These are phyloP conservation scores for Eciton burchellii DNA, from an alignment of 1,140 invertebrate genomes.

Conservation along the genomic window DNA sequence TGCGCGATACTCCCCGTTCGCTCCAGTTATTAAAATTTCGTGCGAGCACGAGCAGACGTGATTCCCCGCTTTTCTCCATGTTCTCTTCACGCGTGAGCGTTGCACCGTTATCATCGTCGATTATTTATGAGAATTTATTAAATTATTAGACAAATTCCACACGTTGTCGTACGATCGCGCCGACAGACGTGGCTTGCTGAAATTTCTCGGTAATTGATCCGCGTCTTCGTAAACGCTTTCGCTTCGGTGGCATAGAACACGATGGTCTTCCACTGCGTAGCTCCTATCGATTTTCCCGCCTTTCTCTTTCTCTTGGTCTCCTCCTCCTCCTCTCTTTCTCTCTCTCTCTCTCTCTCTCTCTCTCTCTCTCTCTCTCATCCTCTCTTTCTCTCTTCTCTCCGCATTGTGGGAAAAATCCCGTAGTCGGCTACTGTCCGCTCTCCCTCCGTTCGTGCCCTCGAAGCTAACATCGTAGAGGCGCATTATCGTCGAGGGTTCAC, in stretches of 20 bases:
- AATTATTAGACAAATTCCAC: too few species aligned
- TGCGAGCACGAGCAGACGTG: neutral
- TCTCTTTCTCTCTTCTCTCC: neutral
- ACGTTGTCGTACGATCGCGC: neutral
- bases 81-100: neutral
- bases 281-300: slow-evolving; percentile 27
- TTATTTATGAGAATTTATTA: neutral
- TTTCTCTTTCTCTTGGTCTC: neutral
- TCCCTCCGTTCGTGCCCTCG: slow-evolving; percentile 46
- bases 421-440: slow-evolving; percentile 58
- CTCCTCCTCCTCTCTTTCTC: neutral
- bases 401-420: slow-evolving; percentile 62
- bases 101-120: neutral
- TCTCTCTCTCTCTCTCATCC: neutral
- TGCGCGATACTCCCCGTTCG: neutral
- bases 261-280: neutral
- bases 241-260: slow-evolving; percentile 20
- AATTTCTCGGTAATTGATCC: neutral
- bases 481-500: slow-evolving; percentile 75
- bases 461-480: slow-evolving; percentile 65
- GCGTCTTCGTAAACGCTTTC: neutral
- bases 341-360: too few species aligned
- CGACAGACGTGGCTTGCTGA: neutral
- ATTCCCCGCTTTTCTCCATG: neutral
- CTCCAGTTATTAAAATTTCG: neutral